These are phyloP conservation scores for Aeoliscus strigatus DNA, from an alignment of 2,797 vertebrate genomes.

Conservation along the genomic window DNA sequence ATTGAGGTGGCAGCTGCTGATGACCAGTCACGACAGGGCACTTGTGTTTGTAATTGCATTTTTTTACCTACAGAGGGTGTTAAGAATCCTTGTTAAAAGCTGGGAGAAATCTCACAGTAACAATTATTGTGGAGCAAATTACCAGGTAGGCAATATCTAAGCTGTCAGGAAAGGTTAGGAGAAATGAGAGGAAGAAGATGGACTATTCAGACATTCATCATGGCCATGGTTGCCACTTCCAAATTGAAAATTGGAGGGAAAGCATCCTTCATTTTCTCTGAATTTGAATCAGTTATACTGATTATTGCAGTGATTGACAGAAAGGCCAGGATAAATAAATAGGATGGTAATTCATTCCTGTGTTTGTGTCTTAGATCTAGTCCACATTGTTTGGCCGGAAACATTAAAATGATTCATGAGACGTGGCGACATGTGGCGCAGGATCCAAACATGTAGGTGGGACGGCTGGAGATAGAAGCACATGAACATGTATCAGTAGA, in stretches of 20 bases:
- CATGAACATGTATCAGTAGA: constrained; percentile 58
- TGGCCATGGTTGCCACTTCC: constrained; percentile 79
- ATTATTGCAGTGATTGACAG: constrained; percentile 78
- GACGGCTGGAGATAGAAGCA: constrained; percentile 29
- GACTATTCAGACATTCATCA: constrained; percentile 95
- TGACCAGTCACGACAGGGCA: constrained; percentile 76
- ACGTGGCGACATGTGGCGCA: constrained; percentile 17
- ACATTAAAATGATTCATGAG: constrained; percentile 52
- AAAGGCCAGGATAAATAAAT: constrained; percentile 69
- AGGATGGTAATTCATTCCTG: constrained; percentile 58
- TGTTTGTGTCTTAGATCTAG: constrained; percentile 53
- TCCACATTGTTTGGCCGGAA: constrained; percentile 38
- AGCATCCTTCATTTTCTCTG: constrained; percentile 80
- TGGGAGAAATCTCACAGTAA: constrained; percentile 85
- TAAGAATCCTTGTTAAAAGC: constrained; percentile 95
- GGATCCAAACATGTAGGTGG: constrained; percentile 29
- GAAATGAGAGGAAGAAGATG: constrained; percentile 87
- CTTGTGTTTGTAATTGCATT: constrained; percentile 96
- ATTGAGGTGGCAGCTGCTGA: constrained; percentile 83
- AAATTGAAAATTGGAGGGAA: constrained; percentile 84
- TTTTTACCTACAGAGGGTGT: constrained; percentile 99
- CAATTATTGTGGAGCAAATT: constrained; percentile 96
- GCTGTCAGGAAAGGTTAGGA: constrained; percentile 96
- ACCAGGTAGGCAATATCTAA: constrained; percentile 94
- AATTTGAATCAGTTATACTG: constrained; percentile 79